Base-by-base conservation (phyloP, 2,888 invertebrate species). In the Lacanobia oleracea region DNA sequence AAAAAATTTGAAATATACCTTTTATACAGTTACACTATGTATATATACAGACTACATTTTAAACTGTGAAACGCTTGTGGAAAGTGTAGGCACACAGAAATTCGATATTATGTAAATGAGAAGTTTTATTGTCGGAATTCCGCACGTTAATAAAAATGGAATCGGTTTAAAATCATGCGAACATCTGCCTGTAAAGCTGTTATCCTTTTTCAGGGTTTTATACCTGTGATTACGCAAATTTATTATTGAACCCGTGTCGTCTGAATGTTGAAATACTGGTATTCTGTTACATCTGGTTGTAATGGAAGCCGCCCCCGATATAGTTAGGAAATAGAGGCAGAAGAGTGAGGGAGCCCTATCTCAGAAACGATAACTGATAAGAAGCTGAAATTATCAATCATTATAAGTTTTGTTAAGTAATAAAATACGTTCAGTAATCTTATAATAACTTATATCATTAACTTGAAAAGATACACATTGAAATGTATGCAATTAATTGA, bases 1-100 rank as follows among this genome's bases (percentile, higher is more conserved):
- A 82, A 78, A 79, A 82, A 53, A 57, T 64, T 72, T 69, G 60
- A 77, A 75, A 71, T 79, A 67, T 76, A 74, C 23, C 7, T 56
- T 79, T 75, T 80, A 75, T 76, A 79, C 70, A 76, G 18, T 79
- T 66, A 75, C 14, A 56, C 72, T 82, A 79, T 67, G 48, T 72
- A 81, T 70, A 72, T 61, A 67, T 75, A 76, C 64, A 76, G 18
- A 48, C 76, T 82, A 83, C 54, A 67, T 67, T 75, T 64, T 64
- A 56, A 10, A 75, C 16, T 23, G 14, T 68, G 53, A 70, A 72
- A 61, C 40, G 72, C 57, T 33, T 21, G 56, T 37, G 48, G 61
- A 54, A 50, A 48, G 53, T 54, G 51, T 57, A 67, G 69, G 60
- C 33, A 67, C 69, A 82, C 69, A 69, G 60, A 67, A 67, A 71